Evolutionary conservation across 2,113 vertebrate species (phyloP).

Genomic region (Isurus oxyrinchus): DNA sequence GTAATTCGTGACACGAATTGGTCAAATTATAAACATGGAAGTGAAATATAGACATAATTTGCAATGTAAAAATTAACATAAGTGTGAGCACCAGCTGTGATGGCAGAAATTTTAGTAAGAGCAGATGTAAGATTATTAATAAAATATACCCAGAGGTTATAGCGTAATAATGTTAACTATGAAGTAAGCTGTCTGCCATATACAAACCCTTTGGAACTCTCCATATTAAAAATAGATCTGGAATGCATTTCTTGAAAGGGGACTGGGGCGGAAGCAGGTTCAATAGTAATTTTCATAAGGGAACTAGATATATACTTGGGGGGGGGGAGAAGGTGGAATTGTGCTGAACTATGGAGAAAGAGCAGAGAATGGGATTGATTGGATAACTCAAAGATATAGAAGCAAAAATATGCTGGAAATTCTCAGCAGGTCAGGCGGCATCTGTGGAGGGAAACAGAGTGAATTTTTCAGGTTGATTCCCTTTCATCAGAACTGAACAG

Average conservation of each 20-base stretch:
- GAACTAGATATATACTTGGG: background rate
- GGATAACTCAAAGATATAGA: too few species aligned
- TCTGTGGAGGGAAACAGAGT: too few species aligned
- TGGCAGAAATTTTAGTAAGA: background rate
- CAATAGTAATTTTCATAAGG: background rate
- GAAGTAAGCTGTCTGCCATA: background rate
- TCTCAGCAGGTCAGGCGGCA: too few species aligned
- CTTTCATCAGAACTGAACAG: too few species aligned
- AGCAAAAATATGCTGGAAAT: too few species aligned
- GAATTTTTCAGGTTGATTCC: too few species aligned
- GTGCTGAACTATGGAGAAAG: background rate
- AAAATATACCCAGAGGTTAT: background rate
- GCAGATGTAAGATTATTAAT: background rate
- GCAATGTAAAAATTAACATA: background rate
- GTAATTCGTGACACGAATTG: background rate
- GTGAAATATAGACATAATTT: background rate
- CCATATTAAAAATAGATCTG: background rate
- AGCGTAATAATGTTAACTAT: background rate
- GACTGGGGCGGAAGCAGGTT: background rate
- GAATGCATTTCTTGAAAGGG: background rate
- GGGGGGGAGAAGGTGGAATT: too few species aligned
- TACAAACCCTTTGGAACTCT: too few species aligned
- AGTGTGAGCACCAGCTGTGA: background rate
- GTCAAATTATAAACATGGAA: background rate
- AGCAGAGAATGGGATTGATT: background rate